These are phyloP conservation scores for Xestia c-nigrum DNA, from an alignment of 2,888 invertebrate genomes.

Conservation along the genomic window DNA sequence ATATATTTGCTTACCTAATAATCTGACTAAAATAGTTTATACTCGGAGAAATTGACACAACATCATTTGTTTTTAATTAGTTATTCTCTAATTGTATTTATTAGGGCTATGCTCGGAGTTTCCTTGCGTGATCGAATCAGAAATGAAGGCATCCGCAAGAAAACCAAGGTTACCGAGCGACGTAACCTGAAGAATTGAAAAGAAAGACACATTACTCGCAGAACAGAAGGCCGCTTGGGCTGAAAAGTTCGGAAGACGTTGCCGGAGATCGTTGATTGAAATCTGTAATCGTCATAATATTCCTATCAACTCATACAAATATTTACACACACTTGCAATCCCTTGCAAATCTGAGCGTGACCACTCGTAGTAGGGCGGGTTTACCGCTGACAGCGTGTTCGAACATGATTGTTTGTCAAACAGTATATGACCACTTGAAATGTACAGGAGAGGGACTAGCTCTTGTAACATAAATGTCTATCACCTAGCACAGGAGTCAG, in stretches of 20 bases:
- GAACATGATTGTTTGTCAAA: slow-evolving; percentile 31
- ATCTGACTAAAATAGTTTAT: not conserved
- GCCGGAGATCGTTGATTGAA: too few species aligned
- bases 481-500: too few species aligned
- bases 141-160: too few species aligned
- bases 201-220: too few species aligned
- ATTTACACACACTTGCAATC: not conserved
- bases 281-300: not conserved
- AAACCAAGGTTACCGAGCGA: too few species aligned
- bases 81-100: too few species aligned
- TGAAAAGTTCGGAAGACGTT: too few species aligned
- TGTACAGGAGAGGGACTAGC: not conserved
- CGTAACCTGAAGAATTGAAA: too few species aligned
- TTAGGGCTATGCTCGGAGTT: too few species aligned
- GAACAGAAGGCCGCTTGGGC: too few species aligned
- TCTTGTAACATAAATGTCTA: too few species aligned
- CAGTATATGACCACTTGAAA: not conserved
- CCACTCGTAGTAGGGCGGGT: slow-evolving; percentile 3
- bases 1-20: not conserved
- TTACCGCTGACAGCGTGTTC: slow-evolving; percentile 35
- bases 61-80: not conserved
- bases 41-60: not conserved
- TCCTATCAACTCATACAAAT: not conserved
- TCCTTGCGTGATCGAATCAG: too few species aligned
- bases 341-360: slow-evolving; percentile 31